These are phyloP conservation scores for Paguma larvata DNA, from an alignment of 2,797 vertebrate genomes.

Conservation along the genomic window DNA sequence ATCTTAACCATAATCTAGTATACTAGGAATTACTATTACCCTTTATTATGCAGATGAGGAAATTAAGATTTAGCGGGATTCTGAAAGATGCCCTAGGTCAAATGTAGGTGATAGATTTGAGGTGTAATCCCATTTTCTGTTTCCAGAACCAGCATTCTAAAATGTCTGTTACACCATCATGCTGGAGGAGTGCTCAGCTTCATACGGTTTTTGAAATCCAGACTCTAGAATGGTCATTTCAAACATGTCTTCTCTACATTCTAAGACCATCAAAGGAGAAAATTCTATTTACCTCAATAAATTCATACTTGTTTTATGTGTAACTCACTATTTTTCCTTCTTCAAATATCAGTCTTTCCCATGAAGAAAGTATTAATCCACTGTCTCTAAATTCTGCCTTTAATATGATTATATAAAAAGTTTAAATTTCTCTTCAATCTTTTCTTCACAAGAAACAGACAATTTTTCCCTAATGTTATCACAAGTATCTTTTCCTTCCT, in stretches of 20 bases:
- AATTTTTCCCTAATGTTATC: background rate
- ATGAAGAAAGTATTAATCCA: background rate
- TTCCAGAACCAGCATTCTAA: background rate
- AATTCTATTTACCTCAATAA: constrained; percentile 13
- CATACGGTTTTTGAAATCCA: constrained; percentile 31
- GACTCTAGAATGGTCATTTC: background rate
- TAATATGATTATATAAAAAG: background rate
- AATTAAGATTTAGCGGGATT: background rate
- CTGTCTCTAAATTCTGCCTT: constrained; percentile 22
- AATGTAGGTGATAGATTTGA: background rate
- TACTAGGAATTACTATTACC: background rate
- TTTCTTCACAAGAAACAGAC: background rate
- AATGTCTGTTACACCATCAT: background rate
- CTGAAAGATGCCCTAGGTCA: background rate
- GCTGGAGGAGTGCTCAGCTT: background rate
- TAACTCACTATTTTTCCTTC: constrained; percentile 9
- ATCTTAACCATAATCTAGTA: background rate
- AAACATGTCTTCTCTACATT: constrained; percentile 5
- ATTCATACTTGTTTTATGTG: background rate
- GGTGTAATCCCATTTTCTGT: background rate
- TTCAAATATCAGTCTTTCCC: background rate
- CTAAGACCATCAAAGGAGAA: background rate
- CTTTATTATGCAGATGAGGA: background rate
- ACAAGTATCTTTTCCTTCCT: background rate
- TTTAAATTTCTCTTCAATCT: background rate